Conservation (phyloP, 2,797 vertebrate genomes). For the Danio aesculapii region DNA sequence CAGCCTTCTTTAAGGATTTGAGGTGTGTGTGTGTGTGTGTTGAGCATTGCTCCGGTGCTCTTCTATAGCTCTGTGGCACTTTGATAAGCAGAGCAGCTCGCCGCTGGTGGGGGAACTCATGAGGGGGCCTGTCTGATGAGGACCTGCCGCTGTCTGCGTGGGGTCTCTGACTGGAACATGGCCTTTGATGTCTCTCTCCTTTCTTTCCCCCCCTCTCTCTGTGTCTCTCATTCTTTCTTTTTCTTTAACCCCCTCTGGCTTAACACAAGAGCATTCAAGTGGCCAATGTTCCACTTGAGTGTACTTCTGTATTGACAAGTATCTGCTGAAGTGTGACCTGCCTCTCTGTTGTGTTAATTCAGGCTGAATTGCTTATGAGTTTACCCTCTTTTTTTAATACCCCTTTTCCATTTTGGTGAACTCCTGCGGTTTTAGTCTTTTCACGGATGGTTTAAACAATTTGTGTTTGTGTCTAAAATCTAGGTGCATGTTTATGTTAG, state of each 20-base stretch:
- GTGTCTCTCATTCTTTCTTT: conserved; percentile 61
- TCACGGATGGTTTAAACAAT: conserved; percentile 40
- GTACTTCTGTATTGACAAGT: conserved; percentile 50
- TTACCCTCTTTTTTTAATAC: conserved; percentile 79
- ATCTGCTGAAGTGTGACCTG: conserved; percentile 51
- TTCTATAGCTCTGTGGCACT: conserved; percentile 65
- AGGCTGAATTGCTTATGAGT: conserved; percentile 58
- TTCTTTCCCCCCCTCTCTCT: conserved; percentile 48
- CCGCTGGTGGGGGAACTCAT: conserved; percentile 75
- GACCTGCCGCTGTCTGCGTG: conserved; percentile 67
- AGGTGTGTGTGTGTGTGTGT: conserved; percentile 41
- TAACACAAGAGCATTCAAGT: conserved; percentile 50
- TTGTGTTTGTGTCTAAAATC: conserved; percentile 22
- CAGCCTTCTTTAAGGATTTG: conserved; percentile 66
- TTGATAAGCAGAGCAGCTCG: conserved; percentile 80
- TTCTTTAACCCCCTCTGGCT: conserved; percentile 56
- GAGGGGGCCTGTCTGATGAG: conserved; percentile 78
- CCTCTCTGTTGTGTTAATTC: conserved; percentile 57
- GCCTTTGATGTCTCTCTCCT: conserved; percentile 80
- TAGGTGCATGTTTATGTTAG: conserved; percentile 38
- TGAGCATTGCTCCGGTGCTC: conserved; percentile 69
- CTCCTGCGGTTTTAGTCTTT: conserved; percentile 40
- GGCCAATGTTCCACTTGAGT: conserved; percentile 52
- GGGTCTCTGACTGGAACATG: conserved; percentile 57
- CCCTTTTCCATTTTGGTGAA: conserved; percentile 37